Evolutionary conservation across 2,888 invertebrate genomes (phyloP).

Genomic region (Limnephilus rhombicus): DNA sequence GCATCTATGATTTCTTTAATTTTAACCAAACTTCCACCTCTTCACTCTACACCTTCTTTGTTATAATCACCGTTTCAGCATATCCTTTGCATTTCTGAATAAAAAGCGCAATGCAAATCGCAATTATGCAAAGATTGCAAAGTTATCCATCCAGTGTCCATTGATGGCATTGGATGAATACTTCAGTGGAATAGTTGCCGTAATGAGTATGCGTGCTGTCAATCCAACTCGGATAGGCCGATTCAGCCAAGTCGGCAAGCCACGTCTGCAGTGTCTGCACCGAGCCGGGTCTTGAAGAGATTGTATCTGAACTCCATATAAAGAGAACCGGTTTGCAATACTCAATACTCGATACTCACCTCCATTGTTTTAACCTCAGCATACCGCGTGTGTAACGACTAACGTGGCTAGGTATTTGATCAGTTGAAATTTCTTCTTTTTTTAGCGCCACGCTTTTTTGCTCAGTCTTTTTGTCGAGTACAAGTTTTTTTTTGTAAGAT

Average conservation of each 20-base stretch:
- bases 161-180: constrained; percentile 29
- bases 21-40: background rate
- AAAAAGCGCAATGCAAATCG: background rate
- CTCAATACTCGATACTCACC: background rate
- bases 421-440: background rate
- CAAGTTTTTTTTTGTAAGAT: background rate
- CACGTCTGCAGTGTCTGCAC: constrained; percentile 12
- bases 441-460: background rate
- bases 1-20: background rate
- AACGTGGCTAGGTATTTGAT: constrained; percentile 13
- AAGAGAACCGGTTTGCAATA: constrained; percentile 34
- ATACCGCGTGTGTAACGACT: constrained; percentile 33
- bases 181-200: constrained; percentile 26
- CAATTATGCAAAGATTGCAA: constrained; percentile 15
- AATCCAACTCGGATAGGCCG: background rate
- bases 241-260: constrained; percentile 6
- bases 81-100: background rate
- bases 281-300: constrained; percentile 3
- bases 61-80: background rate
- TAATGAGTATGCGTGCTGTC: constrained; percentile 13
- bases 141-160: constrained; percentile 26
- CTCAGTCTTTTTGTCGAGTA: background rate
- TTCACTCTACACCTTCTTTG: background rate
- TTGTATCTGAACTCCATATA: constrained; percentile 33
- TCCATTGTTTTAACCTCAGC: constrained; percentile 35